A percentile compares a stretch with the other conserved stretches of the same genome.
These are phyloP conservation scores for Patella depressa DNA, from an alignment of 2,888 invertebrate genomes.

Conservation along the genomic window DNA sequence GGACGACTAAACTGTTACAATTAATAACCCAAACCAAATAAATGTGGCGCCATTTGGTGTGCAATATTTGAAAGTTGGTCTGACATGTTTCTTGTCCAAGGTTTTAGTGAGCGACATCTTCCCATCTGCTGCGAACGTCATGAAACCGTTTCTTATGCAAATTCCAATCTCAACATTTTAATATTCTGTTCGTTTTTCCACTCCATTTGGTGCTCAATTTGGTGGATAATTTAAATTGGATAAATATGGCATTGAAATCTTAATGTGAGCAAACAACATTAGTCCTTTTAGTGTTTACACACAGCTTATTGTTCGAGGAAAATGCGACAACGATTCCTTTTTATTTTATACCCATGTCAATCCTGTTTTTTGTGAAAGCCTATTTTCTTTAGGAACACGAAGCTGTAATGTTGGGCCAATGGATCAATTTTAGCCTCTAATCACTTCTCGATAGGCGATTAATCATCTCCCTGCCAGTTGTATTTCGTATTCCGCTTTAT, in stretches of 20 bases:
- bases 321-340: not conserved
- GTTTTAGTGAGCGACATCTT: slow-evolving; percentile 13
- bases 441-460: not conserved
- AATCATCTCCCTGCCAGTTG: slow-evolving; percentile 9
- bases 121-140: slow-evolving; percentile 15
- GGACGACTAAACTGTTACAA: too few species aligned
- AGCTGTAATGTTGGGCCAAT: not conserved
- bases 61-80: slow-evolving; percentile 1
- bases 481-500: not conserved
- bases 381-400: slow-evolving; percentile 10
- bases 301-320: slow-evolving; percentile 1
- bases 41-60: not conserved
- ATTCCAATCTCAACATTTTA: slow-evolving; percentile 17
- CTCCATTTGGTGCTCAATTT: slow-evolving; percentile 27
- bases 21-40: not conserved
- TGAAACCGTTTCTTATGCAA: slow-evolving; percentile 21
- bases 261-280: slow-evolving; percentile 22
- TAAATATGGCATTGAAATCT: slow-evolving; percentile 20
- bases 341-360: slow-evolving; percentile 8
- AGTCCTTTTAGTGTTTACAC: slow-evolving; percentile 4
- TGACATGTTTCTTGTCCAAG: not conserved
- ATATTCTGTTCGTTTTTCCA: slow-evolving; percentile 27
- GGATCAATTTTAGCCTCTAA: slow-evolving; percentile 4
- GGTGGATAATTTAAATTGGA: slow-evolving; percentile 29
- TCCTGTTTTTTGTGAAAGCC: slow-evolving; percentile 9